phyloP scores from a whole-genome alignment of 2,113 vertebrate genomes.

The Canis aureus region DNA sequence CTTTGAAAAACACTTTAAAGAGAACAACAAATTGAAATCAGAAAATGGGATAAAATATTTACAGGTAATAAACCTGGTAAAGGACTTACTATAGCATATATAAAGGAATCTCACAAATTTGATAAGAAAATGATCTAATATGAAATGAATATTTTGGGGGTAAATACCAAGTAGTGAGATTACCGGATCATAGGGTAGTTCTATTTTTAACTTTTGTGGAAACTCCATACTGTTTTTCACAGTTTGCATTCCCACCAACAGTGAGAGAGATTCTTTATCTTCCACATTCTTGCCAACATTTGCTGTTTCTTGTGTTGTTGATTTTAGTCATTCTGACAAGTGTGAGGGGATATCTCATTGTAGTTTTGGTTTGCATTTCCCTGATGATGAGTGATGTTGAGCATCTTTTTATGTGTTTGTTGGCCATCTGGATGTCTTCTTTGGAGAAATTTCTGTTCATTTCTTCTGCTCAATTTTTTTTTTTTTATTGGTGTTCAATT shows the following conservation, averaged over 20 bases:
- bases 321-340: background rate
- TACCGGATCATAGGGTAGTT: background rate
- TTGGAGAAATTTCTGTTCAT: background rate
- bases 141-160: background rate
- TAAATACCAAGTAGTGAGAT: background rate
- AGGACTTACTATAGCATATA: background rate
- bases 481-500: no score
- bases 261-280: background rate
- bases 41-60: background rate
- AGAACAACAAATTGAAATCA: background rate
- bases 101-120: background rate
- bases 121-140: background rate
- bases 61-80: background rate
- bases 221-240: background rate
- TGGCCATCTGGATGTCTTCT: background rate
- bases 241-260: background rate
- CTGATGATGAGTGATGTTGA: background rate
- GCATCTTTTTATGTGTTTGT: background rate
- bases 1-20: background rate
- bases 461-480: background rate
- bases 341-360: background rate
- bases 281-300: background rate
- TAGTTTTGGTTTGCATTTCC: background rate
- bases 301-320: background rate
- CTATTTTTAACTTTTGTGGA: background rate